Percentiles rank a stretch among this genome's conserved stretches.
These are phyloP conservation scores for Thelaira solivaga DNA, from an alignment of 2,888 invertebrate species.

Conservation along the genomic window DNA sequence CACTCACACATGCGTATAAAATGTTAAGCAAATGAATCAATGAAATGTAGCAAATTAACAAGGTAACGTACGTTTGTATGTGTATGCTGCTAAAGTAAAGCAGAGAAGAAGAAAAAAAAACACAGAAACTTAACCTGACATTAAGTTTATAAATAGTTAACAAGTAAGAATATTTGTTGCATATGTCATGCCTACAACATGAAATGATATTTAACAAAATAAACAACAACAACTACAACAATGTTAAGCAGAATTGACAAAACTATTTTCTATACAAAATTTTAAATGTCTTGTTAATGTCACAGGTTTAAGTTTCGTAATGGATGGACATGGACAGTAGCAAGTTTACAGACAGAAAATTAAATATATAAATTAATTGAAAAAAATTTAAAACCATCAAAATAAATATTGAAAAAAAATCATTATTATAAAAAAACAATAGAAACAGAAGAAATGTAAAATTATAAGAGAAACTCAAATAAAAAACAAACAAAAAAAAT, in stretches of 20 bases:
- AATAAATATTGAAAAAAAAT: no score
- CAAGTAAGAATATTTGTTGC: constrained; percentile 11
- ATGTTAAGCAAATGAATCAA: constrained; percentile 25
- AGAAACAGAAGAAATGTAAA: no score
- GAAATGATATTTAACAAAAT: constrained; percentile 23
- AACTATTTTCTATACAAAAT: not conserved
- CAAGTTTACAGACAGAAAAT: no score
- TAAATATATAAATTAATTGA: no score
- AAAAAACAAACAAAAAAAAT: no score
- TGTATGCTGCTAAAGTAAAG: no score
- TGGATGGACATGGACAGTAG: not conserved
- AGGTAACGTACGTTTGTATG: constrained; percentile 30
- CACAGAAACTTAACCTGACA: constrained; percentile 5
- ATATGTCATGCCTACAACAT: constrained; percentile 20
- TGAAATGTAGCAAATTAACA: constrained; percentile 54
- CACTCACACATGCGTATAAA: not conserved
- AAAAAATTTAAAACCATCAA: no score
- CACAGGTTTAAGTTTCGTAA: not conserved
- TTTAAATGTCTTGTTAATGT: not conserved
- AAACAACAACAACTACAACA: not conserved
- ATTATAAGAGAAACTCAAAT: no score
- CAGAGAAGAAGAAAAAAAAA: no score
- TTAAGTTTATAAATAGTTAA: constrained; percentile 18
- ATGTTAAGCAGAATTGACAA: not conserved
- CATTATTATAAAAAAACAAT: no score